phyloP scores from a whole-genome alignment of 2,113 vertebrate genomes.

The Tupaia chinensis region DNA sequence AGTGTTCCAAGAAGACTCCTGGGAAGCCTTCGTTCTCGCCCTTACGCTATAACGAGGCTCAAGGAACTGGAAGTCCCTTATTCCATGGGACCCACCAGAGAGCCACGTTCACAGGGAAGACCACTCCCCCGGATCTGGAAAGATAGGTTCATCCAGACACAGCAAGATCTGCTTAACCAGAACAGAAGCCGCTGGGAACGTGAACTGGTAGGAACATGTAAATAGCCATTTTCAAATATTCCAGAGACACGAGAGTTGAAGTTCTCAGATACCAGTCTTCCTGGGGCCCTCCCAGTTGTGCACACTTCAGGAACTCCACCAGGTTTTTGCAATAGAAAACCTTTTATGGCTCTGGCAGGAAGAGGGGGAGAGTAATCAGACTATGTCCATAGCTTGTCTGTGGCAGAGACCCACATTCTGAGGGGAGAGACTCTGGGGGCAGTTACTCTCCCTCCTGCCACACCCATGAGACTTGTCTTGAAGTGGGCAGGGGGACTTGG shows the following conservation, averaged over 20 bases:
- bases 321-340: background rate
- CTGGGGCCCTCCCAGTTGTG: no score
- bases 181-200: background rate
- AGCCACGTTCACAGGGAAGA: background rate
- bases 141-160: background rate
- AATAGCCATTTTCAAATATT: background rate
- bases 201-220: background rate
- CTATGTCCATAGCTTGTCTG: background rate
- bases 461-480: background rate
- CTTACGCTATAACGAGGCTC: background rate
- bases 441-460: background rate
- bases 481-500: background rate
- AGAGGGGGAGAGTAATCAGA: background rate
- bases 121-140: background rate
- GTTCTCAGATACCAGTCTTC: background rate
- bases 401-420: background rate
- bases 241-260: background rate
- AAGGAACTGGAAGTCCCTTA: background rate
- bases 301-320: background rate
- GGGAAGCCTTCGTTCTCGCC: background rate
- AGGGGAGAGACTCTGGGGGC: background rate
- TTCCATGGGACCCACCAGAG: background rate
- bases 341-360: background rate
- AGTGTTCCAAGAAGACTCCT: background rate
- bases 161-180: background rate